Evolutionary conservation across 2,113 vertebrate species (phyloP).

Genomic region (Halcyon malimbica): DNA sequence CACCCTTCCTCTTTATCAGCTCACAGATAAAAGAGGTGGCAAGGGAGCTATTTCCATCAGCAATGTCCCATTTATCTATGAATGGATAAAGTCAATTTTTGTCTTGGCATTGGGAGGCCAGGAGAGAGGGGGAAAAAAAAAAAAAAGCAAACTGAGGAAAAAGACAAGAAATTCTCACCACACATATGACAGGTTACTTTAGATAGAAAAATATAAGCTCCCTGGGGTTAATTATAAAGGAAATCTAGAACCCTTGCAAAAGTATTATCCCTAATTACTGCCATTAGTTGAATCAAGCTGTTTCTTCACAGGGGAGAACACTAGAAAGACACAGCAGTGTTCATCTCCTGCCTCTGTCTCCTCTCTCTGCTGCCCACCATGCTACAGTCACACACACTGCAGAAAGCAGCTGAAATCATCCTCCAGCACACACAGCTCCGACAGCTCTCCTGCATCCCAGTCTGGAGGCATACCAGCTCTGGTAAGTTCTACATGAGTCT

Average conservation of each 20-base stretch:
- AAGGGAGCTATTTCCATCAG: background rate
- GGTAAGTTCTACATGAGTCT: background rate
- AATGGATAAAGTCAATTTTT: background rate
- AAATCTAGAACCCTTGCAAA: background rate
- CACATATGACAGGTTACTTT: background rate
- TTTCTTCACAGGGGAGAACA: background rate
- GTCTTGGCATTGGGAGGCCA: rapidly evolving
- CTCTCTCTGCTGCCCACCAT: background rate
- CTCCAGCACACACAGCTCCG: background rate
- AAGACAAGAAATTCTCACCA: background rate
- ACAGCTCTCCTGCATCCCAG: background rate
- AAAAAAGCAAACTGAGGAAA: background rate
- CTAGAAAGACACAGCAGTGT: rapidly evolving
- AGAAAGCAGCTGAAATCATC: background rate
- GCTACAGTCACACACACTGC: background rate
- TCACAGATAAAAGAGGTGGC: background rate
- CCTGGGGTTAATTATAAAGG: background rate
- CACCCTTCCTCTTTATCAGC: background rate
- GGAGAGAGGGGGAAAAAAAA: background rate
- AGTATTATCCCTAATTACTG: background rate
- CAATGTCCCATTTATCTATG: background rate
- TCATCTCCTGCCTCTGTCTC: background rate
- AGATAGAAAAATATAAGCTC: background rate
- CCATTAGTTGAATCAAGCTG: conserved; percentile 18
- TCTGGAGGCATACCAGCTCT: background rate